These are phyloP conservation scores for Rachycentron canadum DNA, from an alignment of 2,797 vertebrate genomes.

Conservation along the genomic window DNA sequence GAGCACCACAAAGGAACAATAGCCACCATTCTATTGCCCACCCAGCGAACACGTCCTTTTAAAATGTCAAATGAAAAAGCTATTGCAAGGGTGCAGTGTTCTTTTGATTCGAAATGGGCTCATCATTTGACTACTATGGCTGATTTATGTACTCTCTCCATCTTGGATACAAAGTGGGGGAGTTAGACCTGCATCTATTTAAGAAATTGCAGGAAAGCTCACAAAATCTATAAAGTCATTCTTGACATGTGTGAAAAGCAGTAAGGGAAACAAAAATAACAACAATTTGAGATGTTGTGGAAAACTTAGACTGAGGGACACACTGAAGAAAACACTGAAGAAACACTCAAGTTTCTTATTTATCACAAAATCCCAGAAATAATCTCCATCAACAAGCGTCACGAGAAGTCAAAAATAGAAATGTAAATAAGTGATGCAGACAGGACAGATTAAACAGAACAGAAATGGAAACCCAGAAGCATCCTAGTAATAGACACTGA, in stretches of 20 bases:
- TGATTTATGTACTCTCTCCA: conserved; percentile 66
- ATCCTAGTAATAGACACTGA: conserved; percentile 1
- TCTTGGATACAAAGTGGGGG: conserved; percentile 55
- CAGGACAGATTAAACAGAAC: not conserved
- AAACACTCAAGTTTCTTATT: not conserved
- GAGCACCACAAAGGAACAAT: conserved; percentile 81
- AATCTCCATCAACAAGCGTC: conserved; percentile 4
- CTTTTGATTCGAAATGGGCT: conserved; percentile 78
- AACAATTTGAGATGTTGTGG: conserved; percentile 11
- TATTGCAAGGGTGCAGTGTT: conserved; percentile 69
- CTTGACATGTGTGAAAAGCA: conserved; percentile 24
- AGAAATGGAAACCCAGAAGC: not conserved
- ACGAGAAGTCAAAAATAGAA: conserved; percentile 5
- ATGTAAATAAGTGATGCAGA: conserved; percentile 9
- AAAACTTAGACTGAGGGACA: conserved; percentile 5
- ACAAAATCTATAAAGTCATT: conserved; percentile 41
- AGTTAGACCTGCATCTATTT: conserved; percentile 42
- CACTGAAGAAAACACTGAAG: not conserved
- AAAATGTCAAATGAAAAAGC: conserved; percentile 81
- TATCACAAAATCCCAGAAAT: not conserved
- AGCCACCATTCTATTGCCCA: conserved; percentile 70
- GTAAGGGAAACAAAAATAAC: conserved; percentile 20
- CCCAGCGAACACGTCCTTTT: conserved; percentile 75
- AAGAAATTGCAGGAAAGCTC: conserved; percentile 58
- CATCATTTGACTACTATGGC: conserved; percentile 75